phyloP scores from a whole-genome alignment of 2,797 vertebrate species.

The Dendrocincla fuliginosa region DNA sequence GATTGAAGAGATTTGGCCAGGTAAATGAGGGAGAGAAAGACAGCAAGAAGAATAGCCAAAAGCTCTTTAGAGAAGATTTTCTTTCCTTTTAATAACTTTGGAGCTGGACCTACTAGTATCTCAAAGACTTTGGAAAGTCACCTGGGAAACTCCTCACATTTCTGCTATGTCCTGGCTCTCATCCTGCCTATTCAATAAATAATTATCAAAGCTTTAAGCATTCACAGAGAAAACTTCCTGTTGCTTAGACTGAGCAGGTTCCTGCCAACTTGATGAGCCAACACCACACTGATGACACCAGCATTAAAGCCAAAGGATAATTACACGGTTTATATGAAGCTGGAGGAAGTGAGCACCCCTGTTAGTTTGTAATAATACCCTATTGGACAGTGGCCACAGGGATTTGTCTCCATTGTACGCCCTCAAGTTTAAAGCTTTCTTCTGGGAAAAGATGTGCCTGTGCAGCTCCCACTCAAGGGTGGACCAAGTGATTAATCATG shows the following conservation, averaged over 20 bases:
- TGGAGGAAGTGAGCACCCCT: conserved; percentile 1
- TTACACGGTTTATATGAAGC: neutral
- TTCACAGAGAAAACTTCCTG: neutral
- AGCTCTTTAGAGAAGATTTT: neutral
- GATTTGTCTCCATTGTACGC: neutral
- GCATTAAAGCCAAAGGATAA: conserved; percentile 34
- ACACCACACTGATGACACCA: neutral
- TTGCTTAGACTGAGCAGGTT: neutral
- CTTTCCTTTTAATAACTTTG: conserved; percentile 6
- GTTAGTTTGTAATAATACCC: neutral
- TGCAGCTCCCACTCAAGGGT: neutral
- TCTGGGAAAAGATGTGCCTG: neutral
- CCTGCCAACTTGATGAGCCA: conserved; percentile 38
- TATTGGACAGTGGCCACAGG: neutral
- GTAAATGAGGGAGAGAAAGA: neutral
- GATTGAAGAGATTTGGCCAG: conserved; percentile 7
- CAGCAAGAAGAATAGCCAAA: neutral
- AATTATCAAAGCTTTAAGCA: conserved; percentile 7
- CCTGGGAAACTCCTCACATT: neutral
- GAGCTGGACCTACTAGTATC: neutral
- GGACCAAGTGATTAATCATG: neutral
- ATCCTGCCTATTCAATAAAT: conserved; percentile 29
- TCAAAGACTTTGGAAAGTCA: conserved; percentile 2
- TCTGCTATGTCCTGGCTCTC: neutral
- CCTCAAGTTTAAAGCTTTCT: conserved; percentile 3